These are phyloP conservation scores for Apamea crenata DNA, from an alignment of 2,888 invertebrate genomes.

Conservation along the genomic window DNA sequence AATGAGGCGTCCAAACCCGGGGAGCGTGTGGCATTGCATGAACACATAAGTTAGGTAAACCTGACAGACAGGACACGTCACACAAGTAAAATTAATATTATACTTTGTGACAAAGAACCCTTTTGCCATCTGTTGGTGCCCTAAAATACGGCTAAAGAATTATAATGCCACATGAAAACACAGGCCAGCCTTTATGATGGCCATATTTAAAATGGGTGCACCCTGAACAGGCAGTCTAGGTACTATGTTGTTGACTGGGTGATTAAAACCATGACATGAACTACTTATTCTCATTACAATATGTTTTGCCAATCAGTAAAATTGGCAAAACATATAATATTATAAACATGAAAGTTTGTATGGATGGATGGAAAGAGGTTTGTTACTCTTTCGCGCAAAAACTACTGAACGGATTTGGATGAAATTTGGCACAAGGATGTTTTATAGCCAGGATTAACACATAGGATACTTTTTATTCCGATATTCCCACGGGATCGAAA, in stretches of 20 bases:
- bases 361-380: no score
- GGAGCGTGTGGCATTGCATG: constrained; percentile 38
- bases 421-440: no score
- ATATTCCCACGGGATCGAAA: no score
- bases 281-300: no score
- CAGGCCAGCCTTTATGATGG: background rate
- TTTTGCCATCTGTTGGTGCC: constrained; percentile 15
- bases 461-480: no score
- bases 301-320: no score
- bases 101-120: constrained; percentile 31
- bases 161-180: background rate
- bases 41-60: constrained; percentile 31
- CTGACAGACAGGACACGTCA: constrained; percentile 28
- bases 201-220: background rate
- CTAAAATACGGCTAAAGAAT: constrained; percentile 8
- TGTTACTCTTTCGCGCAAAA: no score
- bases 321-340: no score
- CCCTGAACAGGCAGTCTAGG: background rate
- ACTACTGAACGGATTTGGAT: no score
- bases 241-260: background rate
- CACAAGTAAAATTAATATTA: constrained; percentile 31
- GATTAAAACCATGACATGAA: background rate
- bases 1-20: constrained; percentile 56
- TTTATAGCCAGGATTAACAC: no score
- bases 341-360: no score